Percentiles rank a stretch among this genome's conserved stretches.
phyloP scores from a whole-genome alignment of 2,797 vertebrate species.

The Amniataba percoides region DNA sequence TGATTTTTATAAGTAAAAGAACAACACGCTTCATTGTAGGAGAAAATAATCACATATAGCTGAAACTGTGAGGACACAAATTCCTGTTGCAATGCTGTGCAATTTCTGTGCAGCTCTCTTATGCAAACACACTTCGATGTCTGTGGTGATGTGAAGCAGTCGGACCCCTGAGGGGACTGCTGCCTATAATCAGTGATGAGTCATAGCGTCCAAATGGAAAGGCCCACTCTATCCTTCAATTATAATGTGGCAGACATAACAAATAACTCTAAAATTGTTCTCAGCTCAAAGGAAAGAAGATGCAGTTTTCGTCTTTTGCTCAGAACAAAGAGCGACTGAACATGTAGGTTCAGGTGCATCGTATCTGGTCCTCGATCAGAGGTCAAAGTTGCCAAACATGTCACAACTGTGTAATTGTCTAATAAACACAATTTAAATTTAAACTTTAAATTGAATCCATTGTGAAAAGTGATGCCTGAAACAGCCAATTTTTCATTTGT shows the following conservation, averaged over 20 bases:
- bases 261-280: conserved; percentile 10
- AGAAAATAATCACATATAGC: background rate
- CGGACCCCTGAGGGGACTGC: conserved; percentile 9
- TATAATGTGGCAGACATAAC: background rate
- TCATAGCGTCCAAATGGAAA: conserved; percentile 38
- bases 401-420: background rate
- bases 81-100: background rate
- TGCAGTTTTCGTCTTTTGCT: background rate
- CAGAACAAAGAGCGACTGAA: background rate
- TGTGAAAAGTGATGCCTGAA: background rate
- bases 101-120: conserved; percentile 12
- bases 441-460: background rate
- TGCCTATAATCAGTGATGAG: conserved; percentile 47
- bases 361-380: background rate
- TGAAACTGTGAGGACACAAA: background rate
- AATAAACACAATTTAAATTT: background rate
- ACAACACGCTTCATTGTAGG: background rate
- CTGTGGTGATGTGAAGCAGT: conserved; percentile 9
- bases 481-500: background rate
- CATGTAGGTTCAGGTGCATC: background rate
- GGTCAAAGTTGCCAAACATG: background rate
- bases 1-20: conserved; percentile 2
- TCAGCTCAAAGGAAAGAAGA: background rate
- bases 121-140: conserved; percentile 3
- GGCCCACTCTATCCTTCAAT: conserved; percentile 16